phyloP scores from a whole-genome alignment of 1,140 invertebrate genomes.

The Drosophila willistoni region DNA sequence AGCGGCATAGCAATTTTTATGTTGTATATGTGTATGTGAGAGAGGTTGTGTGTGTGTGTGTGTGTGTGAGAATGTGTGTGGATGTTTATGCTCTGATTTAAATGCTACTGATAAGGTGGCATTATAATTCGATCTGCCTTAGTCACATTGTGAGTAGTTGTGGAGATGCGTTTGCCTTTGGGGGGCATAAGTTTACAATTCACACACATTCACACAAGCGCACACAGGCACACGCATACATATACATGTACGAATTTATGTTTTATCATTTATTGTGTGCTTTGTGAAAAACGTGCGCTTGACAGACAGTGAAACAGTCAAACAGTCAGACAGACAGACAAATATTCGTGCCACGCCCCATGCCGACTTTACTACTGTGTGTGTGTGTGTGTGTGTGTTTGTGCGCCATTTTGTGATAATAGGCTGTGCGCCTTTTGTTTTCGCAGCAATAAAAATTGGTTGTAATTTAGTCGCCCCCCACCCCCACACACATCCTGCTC shows the following conservation, averaged over 20 bases:
- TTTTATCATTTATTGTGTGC: constrained; percentile 81
- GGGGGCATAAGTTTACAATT: constrained; percentile 80
- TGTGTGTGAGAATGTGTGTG: constrained; percentile 15
- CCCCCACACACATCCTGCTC: background rate
- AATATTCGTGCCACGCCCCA: constrained; percentile 58
- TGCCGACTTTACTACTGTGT: constrained; percentile 36
- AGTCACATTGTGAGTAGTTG: constrained; percentile 65
- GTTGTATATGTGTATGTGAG: background rate
- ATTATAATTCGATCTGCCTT: constrained; percentile 76
- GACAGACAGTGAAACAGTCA: constrained; percentile 37
- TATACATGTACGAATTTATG: constrained; percentile 72
- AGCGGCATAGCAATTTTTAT: constrained; percentile 8
- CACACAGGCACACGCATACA: constrained; percentile 25
- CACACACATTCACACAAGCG: constrained; percentile 71
- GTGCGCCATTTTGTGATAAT: constrained; percentile 74
- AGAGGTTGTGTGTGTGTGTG: constrained; percentile 20
- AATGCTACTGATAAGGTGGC: constrained; percentile 80
- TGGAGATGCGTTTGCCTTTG: constrained; percentile 46
- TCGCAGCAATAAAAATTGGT: constrained; percentile 80
- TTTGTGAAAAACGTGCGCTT: constrained; percentile 73
- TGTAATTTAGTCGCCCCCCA: constrained; percentile 69
- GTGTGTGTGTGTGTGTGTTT: background rate
- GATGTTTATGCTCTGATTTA: constrained; percentile 73
- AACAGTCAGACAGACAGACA: constrained; percentile 32
- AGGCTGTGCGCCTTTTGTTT: constrained; percentile 77